phyloP scores from a whole-genome alignment of 2,113 vertebrate species.

The Chloropsis hardwickii region DNA sequence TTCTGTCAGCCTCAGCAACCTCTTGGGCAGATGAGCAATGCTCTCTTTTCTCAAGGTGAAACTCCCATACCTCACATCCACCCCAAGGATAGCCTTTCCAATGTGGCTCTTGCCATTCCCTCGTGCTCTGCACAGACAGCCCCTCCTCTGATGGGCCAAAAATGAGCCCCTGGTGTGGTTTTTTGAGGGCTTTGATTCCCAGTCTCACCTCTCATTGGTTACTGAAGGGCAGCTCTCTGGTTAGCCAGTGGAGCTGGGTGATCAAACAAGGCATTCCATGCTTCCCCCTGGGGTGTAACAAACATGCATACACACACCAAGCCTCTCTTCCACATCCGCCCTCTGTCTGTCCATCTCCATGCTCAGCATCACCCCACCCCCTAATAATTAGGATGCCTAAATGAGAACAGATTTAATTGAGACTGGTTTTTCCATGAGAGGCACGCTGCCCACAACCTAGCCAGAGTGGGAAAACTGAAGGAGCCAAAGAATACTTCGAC shows the following conservation, averaged over 20 bases:
- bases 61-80: background rate
- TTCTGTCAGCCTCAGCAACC: background rate
- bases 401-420: background rate
- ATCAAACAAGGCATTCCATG: background rate
- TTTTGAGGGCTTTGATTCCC: background rate
- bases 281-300: background rate
- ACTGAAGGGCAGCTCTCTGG: background rate
- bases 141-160: background rate
- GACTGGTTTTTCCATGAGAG: background rate
- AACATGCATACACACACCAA: fast-evolving
- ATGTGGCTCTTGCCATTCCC: background rate
- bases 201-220: background rate
- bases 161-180: background rate
- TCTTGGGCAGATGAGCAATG: background rate
- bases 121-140: background rate
- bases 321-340: background rate
- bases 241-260: background rate
- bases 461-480: background rate
- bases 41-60: background rate
- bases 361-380: background rate
- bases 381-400: background rate
- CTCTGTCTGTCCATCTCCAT: background rate
- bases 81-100: background rate
- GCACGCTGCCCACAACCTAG: background rate
- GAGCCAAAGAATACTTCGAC: background rate